Evolutionary conservation across 2,113 vertebrate genomes (phyloP).

Genomic region (Sylvietta virens): DNA sequence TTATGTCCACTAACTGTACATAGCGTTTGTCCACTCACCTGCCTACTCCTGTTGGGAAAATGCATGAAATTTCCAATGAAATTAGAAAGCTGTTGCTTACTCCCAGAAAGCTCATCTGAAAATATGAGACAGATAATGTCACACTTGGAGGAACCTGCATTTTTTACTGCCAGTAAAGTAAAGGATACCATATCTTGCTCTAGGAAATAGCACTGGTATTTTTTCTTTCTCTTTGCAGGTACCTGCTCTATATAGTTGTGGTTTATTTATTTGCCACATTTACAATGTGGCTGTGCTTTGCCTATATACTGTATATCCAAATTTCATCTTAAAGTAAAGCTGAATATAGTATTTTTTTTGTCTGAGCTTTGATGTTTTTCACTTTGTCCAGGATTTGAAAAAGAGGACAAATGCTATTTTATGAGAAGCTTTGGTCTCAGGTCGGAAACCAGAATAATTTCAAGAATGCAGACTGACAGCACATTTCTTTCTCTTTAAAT

Average conservation of each 20-base stretch:
- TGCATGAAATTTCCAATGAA: not conserved
- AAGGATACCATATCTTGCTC: not conserved
- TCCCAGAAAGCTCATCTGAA: not conserved
- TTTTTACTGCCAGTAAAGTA: not conserved
- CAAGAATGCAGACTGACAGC: not conserved
- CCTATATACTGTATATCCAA: not conserved
- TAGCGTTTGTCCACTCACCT: not conserved
- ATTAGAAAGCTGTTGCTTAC: not conserved
- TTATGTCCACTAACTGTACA: not conserved
- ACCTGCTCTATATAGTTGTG: not conserved
- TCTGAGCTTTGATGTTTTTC: not conserved
- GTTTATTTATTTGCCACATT: not conserved
- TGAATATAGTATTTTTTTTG: not conserved
- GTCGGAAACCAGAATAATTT: not conserved
- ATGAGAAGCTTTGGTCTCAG: not conserved
- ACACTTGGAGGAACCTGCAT: not conserved
- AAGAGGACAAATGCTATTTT: not conserved
- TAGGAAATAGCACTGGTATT: not conserved
- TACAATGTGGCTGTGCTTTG: not conserved
- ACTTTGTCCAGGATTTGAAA: not conserved
- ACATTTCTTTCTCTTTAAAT: slow-evolving; percentile 23
- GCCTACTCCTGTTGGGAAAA: not conserved
- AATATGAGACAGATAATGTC: not conserved
- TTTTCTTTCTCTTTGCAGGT: not conserved
- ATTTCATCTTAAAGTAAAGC: not conserved